Conservation (phyloP, 2,888 invertebrate genomes). For the Lottia scabra region DNA sequence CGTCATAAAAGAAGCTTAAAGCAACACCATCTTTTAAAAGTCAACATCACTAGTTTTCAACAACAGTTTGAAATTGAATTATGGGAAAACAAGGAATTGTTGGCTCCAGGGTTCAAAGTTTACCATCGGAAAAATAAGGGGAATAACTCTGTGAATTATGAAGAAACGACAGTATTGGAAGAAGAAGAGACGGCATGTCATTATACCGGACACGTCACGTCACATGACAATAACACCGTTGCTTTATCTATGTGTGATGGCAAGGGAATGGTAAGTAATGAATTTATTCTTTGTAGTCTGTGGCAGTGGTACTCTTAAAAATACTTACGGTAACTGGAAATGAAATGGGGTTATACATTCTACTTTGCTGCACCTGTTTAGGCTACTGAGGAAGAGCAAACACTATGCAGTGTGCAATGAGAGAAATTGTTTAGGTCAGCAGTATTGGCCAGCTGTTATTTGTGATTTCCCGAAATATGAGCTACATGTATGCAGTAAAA, state of each 20-base stretch:
- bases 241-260: conserved; percentile 48
- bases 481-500: too few relatives aligned
- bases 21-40: conserved; percentile 29
- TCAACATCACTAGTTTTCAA: conserved; percentile 46
- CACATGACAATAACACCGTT: conserved; percentile 34
- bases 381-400: too few relatives aligned
- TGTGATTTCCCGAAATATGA: too few relatives aligned
- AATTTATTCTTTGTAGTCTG: neutral
- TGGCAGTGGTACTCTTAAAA: too few relatives aligned
- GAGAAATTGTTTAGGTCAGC: too few relatives aligned
- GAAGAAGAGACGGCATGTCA: conserved; percentile 35
- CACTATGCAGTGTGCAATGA: too few relatives aligned
- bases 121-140: conserved; percentile 41
- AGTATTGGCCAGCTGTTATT: too few relatives aligned
- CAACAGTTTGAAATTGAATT: conserved; percentile 49
- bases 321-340: too few relatives aligned
- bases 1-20: conserved; percentile 32
- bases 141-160: conserved; percentile 18
- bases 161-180: conserved; percentile 18
- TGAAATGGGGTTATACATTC: too few relatives aligned
- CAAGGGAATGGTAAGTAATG: conserved; percentile 40
- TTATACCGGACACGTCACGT: conserved; percentile 40
- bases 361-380: too few relatives aligned
- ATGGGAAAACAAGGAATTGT: conserved; percentile 44
- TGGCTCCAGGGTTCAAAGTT: conserved; percentile 55